phyloP scores from a whole-genome alignment of 2,113 vertebrate species.

The Coptodon rendalli region DNA sequence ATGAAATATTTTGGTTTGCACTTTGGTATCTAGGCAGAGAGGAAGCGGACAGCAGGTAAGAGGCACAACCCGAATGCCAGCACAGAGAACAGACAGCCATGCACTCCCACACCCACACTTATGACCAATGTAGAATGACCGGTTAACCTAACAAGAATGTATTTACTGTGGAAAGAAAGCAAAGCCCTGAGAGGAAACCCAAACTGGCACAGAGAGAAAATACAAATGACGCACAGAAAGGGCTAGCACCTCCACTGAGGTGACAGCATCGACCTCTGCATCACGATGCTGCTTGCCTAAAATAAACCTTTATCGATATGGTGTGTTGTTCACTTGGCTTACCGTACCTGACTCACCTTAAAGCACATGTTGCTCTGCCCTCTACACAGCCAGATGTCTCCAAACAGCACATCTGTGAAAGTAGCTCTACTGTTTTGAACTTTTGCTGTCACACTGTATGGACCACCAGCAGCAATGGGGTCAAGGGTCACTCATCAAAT shows the following conservation, averaged over 20 bases:
- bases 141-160: neutral
- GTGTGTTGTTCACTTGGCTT: neutral
- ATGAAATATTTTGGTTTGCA: neutral
- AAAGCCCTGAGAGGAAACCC: neutral
- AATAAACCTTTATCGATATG: neutral
- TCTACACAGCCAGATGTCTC: neutral
- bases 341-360: neutral
- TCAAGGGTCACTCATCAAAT: neutral
- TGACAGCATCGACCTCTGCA: neutral
- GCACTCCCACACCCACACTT: neutral
- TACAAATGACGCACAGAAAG: neutral
- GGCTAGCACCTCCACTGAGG: neutral
- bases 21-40: neutral
- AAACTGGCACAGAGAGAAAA: neutral
- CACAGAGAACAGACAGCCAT: neutral
- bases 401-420: neutral
- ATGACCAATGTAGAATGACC: neutral
- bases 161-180: neutral
- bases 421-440: neutral
- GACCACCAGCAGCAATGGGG: neutral
- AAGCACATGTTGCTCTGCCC: neutral
- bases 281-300: neutral
- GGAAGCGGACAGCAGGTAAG: neutral
- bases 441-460: neutral
- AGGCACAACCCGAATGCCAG: neutral